Conservation (phyloP, 2,113 vertebrate species). For the Rostratula benghalensis region DNA sequence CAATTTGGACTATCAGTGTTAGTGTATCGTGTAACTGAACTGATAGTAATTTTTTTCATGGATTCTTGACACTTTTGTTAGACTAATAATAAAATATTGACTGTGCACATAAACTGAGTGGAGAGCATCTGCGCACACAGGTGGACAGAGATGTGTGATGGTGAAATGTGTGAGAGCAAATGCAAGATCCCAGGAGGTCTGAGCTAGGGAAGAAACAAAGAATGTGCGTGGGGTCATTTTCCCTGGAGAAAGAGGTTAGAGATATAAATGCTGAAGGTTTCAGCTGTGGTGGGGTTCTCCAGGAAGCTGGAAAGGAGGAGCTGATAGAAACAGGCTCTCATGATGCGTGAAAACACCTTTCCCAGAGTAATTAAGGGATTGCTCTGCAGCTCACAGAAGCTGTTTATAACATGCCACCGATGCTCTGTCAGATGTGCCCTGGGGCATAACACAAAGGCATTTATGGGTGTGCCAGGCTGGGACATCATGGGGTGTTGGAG, state of each 20-base stretch:
- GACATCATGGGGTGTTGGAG: background rate
- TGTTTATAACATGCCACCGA: background rate
- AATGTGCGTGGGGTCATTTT: accelerated
- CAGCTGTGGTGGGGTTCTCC: background rate
- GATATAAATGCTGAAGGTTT: background rate
- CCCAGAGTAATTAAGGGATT: background rate
- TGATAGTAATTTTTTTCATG: background rate
- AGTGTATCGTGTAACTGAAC: background rate
- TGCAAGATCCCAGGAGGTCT: background rate
- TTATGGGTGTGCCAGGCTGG: background rate
- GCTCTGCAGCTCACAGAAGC: background rate
- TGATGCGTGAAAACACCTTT: background rate
- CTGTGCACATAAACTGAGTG: background rate
- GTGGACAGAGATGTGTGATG: background rate
- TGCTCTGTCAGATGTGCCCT: background rate
- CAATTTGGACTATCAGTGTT: background rate
- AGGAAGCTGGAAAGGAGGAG: background rate
- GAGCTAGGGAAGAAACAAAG: background rate
- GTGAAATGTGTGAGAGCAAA: background rate
- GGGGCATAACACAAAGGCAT: accelerated
- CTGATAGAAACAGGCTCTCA: background rate
- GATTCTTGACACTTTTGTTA: background rate
- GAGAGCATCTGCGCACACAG: accelerated
- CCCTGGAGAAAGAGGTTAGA: background rate
- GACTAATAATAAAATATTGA: background rate